A percentile compares a stretch with the other conserved stretches of the same genome.
Conservation (phyloP, 2,113 vertebrate species). For the Columbina picui region DNA sequence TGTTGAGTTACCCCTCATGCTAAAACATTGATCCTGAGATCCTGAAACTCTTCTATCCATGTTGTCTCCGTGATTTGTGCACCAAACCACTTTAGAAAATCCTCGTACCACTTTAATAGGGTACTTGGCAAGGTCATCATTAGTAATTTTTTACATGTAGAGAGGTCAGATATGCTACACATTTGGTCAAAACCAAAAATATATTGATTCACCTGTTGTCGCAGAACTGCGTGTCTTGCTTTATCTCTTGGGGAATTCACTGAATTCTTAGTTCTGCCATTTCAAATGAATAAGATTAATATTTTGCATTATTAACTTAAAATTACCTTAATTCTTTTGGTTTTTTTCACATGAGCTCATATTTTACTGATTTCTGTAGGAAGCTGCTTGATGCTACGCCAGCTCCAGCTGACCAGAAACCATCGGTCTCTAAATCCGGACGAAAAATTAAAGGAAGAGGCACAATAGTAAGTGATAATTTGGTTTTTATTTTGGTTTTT, state of each 20-base stretch:
- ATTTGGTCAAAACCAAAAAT: not conserved
- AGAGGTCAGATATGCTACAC: not conserved
- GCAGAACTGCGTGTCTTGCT: not conserved
- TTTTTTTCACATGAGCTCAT: not conserved
- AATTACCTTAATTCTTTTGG: not conserved
- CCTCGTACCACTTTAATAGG: not conserved
- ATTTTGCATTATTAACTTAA: not conserved
- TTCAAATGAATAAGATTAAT: not conserved
- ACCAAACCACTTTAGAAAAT: not conserved
- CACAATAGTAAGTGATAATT: constrained; percentile 87
- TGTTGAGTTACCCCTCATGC: not conserved
- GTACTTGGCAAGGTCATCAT: not conserved
- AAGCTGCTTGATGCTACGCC: constrained; percentile 77
- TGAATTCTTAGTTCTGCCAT: not conserved
- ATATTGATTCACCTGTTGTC: not conserved
- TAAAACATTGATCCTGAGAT: not conserved
- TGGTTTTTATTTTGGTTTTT: not conserved
- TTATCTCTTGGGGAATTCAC: not conserved
- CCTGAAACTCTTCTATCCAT: not conserved
- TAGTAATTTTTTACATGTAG: not conserved
- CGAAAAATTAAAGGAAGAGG: constrained; percentile 96
- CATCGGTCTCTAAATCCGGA: constrained; percentile 94
- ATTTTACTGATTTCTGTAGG: constrained; percentile 72
- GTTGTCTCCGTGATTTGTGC: not conserved
- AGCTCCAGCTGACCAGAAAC: constrained; percentile 83